phyloP scores from a whole-genome alignment of 1,140 invertebrate species.

The Bombus polaris region DNA sequence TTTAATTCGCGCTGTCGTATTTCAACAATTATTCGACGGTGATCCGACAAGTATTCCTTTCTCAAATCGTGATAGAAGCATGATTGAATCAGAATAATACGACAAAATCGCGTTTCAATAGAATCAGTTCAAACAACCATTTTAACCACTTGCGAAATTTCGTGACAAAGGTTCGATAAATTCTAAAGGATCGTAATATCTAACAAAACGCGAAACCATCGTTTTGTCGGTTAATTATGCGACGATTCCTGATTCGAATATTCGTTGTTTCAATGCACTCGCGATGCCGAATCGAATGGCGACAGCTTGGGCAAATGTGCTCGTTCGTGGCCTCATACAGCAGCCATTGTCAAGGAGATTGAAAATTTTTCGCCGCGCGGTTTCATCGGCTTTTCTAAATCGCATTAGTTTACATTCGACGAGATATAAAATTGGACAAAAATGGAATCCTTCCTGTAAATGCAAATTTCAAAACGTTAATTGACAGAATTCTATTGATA shows the following conservation, averaged over 20 bases:
- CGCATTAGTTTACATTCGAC: constrained; percentile 4
- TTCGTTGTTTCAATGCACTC: background rate
- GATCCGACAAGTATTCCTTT: background rate
- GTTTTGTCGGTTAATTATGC: constrained; percentile 14
- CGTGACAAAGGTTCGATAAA: background rate
- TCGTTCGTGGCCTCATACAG: background rate
- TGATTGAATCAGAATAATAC: background rate
- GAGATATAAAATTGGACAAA: background rate
- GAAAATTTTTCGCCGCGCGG: constrained; percentile 27
- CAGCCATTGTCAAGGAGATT: constrained; percentile 26
- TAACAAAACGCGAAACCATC: background rate
- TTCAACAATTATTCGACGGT: background rate
- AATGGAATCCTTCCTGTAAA: background rate
- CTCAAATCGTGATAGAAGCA: background rate
- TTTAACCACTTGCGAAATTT: background rate
- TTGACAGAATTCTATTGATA: background rate
- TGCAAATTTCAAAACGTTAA: background rate
- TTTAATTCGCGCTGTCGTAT: background rate
- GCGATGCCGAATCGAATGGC: background rate
- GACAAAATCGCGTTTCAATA: background rate
- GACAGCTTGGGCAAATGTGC: background rate
- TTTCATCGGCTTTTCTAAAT: constrained; percentile 27
- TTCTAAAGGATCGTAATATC: background rate
- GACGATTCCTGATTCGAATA: background rate
- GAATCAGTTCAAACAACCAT: background rate